These are phyloP conservation scores for Dilophus febrilis DNA, from an alignment of 2,888 invertebrate species.

Conservation along the genomic window DNA sequence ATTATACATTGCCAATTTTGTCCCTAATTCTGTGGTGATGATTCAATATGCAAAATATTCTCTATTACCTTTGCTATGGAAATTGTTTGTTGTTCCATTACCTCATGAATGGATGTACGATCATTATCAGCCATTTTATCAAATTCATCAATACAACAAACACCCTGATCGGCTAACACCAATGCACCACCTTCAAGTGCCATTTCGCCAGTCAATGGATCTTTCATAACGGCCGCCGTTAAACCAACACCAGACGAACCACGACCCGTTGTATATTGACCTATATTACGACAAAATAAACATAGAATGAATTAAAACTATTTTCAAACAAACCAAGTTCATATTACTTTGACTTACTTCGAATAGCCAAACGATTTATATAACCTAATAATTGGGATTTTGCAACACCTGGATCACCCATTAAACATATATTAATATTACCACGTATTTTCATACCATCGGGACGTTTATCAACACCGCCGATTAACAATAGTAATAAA, in stretches of 20 bases:
- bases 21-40: background rate
- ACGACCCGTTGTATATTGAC: conserved; percentile 92
- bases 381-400: conserved; percentile 93
- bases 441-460: conserved; percentile 97
- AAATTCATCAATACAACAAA: conserved; percentile 99
- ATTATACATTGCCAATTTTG: background rate
- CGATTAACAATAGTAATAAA: conserved; percentile 76
- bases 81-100: conserved; percentile 99
- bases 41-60: background rate
- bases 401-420: conserved; percentile 99
- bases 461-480: conserved; percentile 73
- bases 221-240: conserved; percentile 96
- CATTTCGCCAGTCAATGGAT: conserved; percentile 95
- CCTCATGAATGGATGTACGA: conserved; percentile 91
- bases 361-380: conserved; percentile 81
- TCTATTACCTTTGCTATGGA: conserved; percentile 82
- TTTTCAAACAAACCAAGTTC: too few species aligned
- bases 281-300: too few species aligned
- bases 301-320: too few species aligned
- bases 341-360: conserved; percentile 57
- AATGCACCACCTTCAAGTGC: conserved; percentile 92
- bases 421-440: conserved; percentile 92
- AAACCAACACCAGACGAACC: conserved; percentile 98
- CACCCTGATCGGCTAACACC: conserved; percentile 89
- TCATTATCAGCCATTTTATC: conserved; percentile 98